Percentiles rank a stretch among this genome's conserved stretches.
These are phyloP conservation scores for fruit fly (Drosophila melanogaster) DNA, from an alignment of 1,140 invertebrate genomes.

Conservation along the genomic window DNA sequence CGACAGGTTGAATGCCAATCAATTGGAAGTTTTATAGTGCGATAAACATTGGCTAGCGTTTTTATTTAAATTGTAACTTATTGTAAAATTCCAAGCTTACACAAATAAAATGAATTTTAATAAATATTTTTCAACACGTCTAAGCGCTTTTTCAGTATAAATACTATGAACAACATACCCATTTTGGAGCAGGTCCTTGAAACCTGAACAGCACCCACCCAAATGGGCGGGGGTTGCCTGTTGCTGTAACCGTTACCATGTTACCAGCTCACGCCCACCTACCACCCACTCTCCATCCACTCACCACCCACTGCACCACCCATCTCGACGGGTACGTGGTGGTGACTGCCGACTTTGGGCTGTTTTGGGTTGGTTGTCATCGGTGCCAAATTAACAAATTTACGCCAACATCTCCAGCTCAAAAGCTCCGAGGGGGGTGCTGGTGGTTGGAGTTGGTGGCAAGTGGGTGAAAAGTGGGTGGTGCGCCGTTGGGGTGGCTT, in stretches of 20 bases:
- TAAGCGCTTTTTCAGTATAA: background rate
- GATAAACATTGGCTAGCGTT: too few species aligned
- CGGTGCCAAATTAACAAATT: constrained; percentile 84
- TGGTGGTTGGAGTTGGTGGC: background rate
- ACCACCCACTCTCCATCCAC: background rate
- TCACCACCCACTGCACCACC: constrained; percentile 1
- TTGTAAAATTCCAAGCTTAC: too few species aligned
- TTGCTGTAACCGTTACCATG: constrained; percentile 42
- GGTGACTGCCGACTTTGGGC: constrained; percentile 16
- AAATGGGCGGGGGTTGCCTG: constrained; percentile 49
- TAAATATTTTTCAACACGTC: too few species aligned
- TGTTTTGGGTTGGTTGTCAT: constrained; percentile 70
- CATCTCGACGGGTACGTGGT: constrained; percentile 34
- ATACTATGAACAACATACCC: constrained; percentile 5
- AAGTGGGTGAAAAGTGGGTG: background rate
- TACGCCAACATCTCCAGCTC: constrained; percentile 77
- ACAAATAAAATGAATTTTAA: too few species aligned
- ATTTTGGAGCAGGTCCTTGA: constrained; percentile 15
- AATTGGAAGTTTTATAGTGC: too few species aligned
- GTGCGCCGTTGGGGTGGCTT: constrained; percentile 41
- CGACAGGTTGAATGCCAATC: too few species aligned
- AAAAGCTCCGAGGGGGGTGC: constrained; percentile 42
- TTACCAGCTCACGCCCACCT: background rate
- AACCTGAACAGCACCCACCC: constrained; percentile 1
- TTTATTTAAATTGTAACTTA: too few species aligned